Conservation (phyloP, 2,888 invertebrate genomes). For the Caenorhabditis panamensis region DNA sequence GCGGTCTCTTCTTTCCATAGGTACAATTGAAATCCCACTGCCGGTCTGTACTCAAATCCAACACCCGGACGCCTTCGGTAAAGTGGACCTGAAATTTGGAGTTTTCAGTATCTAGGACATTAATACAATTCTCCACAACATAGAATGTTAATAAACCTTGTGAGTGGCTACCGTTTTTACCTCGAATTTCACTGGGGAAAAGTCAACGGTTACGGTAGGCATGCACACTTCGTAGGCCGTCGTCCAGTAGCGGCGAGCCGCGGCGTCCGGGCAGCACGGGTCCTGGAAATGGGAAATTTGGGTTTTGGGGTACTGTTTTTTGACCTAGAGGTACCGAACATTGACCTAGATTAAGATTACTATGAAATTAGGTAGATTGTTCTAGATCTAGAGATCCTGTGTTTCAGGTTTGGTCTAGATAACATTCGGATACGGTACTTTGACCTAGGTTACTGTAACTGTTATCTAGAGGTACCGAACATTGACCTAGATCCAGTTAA, state of each 20-base stretch:
- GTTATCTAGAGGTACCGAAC: too few relatives aligned
- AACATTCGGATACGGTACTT: too few relatives aligned
- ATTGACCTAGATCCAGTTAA: too few relatives aligned
- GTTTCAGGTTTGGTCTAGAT: too few relatives aligned
- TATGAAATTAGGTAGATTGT: too few relatives aligned
- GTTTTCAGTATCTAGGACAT: background rate
- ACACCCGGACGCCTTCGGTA: conserved; percentile 69
- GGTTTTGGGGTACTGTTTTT: too few relatives aligned
- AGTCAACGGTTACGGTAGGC: conserved; percentile 75
- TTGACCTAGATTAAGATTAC: too few relatives aligned
- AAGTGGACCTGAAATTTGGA: conserved; percentile 67
- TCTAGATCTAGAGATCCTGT: too few relatives aligned
- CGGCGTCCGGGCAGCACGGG: conserved; percentile 73
- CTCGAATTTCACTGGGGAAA: conserved; percentile 68
- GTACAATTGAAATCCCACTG: conserved; percentile 73
- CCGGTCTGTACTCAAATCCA: conserved; percentile 67
- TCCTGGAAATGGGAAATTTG: conserved; percentile 73
- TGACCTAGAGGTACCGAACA: too few relatives aligned
- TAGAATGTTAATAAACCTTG: background rate
- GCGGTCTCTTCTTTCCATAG: conserved; percentile 64
- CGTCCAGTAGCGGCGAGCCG: conserved; percentile 77
- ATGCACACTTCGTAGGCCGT: conserved; percentile 79
- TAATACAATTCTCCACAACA: background rate
- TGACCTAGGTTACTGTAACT: too few relatives aligned
- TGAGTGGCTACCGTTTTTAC: conserved; percentile 37